phyloP scores from a whole-genome alignment of 2,888 invertebrate genomes.

The Ophonus ardosiacus region DNA sequence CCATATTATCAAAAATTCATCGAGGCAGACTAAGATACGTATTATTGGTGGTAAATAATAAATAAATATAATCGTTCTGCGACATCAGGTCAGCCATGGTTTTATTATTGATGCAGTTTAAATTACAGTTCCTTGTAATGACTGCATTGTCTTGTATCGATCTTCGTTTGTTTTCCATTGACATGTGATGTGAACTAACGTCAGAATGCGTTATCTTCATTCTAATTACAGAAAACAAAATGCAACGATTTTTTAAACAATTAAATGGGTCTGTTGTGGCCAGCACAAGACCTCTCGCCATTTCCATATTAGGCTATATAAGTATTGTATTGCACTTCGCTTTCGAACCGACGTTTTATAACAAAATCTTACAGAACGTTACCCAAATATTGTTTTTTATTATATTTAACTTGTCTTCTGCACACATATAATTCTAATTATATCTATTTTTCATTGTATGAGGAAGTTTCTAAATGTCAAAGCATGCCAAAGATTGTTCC shows the following conservation, averaged over 20 bases:
- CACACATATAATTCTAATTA: too few relatives aligned
- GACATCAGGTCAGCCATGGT: conserved; percentile 14
- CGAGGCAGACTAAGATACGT: conserved; percentile 6
- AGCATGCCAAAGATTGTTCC: too few relatives aligned
- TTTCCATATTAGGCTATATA: too few relatives aligned
- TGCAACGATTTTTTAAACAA: conserved; percentile 31
- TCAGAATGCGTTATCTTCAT: conserved; percentile 25
- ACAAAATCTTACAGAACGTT: too few relatives aligned
- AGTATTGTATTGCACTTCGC: too few relatives aligned
- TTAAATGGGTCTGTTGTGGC: conserved; percentile 17
- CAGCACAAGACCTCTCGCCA: too few relatives aligned
- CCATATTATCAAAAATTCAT: conserved; percentile 23
- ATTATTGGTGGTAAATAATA: conserved; percentile 1
- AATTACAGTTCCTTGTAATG: conserved; percentile 42
- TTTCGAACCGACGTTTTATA: too few relatives aligned
- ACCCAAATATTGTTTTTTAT: too few relatives aligned
- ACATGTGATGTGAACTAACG: conserved; percentile 19
- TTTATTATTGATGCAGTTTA: conserved; percentile 36
- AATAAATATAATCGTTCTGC: conserved; percentile 19
- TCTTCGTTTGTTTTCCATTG: conserved; percentile 2
- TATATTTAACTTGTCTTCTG: too few relatives aligned
- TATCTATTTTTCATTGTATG: too few relatives aligned
- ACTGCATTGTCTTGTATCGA: conserved; percentile 38
- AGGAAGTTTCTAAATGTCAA: too few relatives aligned
- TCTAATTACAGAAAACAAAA: conserved; percentile 39